Percentiles rank a stretch among this genome's conserved stretches.
These are phyloP conservation scores for Sylvia atricapilla DNA, from an alignment of 2,113 vertebrate species.

Conservation along the genomic window DNA sequence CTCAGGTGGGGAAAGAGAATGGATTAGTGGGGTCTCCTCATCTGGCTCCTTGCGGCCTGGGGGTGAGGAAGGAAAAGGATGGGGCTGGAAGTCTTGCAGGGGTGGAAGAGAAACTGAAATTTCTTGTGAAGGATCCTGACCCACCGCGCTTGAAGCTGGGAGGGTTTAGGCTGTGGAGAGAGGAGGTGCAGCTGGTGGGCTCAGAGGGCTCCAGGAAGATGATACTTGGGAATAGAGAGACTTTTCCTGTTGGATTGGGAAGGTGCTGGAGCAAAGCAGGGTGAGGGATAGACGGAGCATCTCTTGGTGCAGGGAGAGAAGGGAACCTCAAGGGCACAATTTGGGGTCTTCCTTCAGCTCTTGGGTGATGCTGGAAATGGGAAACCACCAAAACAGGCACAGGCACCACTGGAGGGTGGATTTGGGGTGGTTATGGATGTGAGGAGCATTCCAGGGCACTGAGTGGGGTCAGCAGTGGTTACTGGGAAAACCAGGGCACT, in stretches of 20 bases:
- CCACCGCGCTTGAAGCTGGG: accelerated
- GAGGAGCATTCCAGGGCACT: neutral
- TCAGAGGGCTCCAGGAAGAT: neutral
- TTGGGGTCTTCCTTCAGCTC: neutral
- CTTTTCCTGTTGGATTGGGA: neutral
- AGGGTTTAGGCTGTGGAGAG: neutral
- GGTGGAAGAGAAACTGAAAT: neutral
- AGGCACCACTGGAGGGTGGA: neutral
- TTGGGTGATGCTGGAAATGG: neutral
- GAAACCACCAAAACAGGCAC: neutral
- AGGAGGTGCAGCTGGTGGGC: neutral
- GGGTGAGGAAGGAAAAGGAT: neutral
- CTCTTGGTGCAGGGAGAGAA: neutral
- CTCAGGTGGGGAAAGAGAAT: accelerated
- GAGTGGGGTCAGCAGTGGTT: neutral
- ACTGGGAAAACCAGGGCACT: neutral
- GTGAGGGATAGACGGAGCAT: neutral
- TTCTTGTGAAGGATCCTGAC: neutral
- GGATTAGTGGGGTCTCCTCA: neutral
- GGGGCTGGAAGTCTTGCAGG: neutral
- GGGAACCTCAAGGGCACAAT: neutral
- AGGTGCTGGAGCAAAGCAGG: neutral
- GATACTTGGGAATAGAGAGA: neutral
- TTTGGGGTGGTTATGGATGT: no score
- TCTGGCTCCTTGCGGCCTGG: neutral